Base-by-base conservation (phyloP, 2,888 invertebrate genomes). In the Oxytorus armatus region DNA sequence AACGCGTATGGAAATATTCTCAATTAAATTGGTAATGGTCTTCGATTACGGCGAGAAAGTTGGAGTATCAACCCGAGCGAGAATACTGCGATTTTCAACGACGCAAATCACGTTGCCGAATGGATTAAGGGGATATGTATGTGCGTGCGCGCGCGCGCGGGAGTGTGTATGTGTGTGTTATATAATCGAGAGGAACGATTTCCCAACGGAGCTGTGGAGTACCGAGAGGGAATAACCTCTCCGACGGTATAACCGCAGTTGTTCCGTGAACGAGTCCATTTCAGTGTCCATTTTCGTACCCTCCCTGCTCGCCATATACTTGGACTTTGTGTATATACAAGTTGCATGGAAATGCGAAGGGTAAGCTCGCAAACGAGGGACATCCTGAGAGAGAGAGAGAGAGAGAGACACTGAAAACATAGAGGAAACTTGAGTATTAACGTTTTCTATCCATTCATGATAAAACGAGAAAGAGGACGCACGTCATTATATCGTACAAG, bases 201-300 rank as follows among this genome's bases (percentile, higher is more conserved):
- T 79, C 79, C 79, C 79, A 75, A 51, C 33, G 79, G 79, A 42
- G 29, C 47, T 33, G 53, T 21, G 36, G 51, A 49, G 36, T 11
- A 47, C 21, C 25, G 36, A 57, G 57, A 73, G 55, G 39, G 66
- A 25, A 23, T 18, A 47, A 66, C 29, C 55, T 57, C 69, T 57
- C n/a, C 69, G 55, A 25, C 59, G 79, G 74, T 75, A 75, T 70
- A 75, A 75, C 75, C 79, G 65, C 79, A 63, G 70, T 79, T 74
- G 66, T 66, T 72, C 76, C 61, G 70, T 65, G 78, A 80, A 76
- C 80, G 81, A 83, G 79, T 83, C 80, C 83, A 83, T 83, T 83
- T 75, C 76, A 73, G 79, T 83, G 79, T 83, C 83, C 83, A 83
- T 83, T 79, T 83, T 79, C 79, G 63, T 39, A 61, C 44, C 61